Evolutionary conservation across 2,113 vertebrate species (phyloP).

Genomic region (Embiotoca jacksoni): DNA sequence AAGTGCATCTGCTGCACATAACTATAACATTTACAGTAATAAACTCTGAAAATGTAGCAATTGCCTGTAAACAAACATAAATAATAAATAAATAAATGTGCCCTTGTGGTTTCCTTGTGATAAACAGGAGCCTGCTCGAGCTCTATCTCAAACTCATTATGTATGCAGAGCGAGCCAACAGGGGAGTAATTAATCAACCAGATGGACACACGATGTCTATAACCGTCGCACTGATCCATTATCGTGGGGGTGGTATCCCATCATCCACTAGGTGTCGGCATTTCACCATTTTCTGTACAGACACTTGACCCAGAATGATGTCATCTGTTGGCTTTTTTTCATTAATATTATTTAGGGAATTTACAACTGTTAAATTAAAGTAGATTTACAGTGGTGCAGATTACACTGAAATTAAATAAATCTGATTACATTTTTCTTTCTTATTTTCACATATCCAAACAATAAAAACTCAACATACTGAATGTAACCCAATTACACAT

Average conservation of each 20-base stretch:
- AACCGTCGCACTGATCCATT: slow-evolving; percentile 12
- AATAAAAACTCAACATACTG: not conserved
- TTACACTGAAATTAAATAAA: not conserved
- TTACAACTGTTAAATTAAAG: not conserved
- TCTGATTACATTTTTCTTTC: not conserved
- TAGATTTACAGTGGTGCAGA: not conserved
- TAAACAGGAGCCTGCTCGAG: slow-evolving; percentile 15
- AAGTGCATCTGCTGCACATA: too few relatives aligned
- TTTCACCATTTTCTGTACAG: slow-evolving; percentile 23
- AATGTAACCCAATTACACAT: not conserved
- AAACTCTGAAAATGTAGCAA: not conserved
- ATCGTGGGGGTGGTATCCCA: not conserved
- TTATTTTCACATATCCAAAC: not conserved
- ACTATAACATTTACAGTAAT: not conserved
- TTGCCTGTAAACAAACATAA: not conserved
- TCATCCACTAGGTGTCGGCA: slow-evolving; percentile 74
- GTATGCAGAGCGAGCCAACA: slow-evolving; percentile 15
- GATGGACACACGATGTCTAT: slow-evolving; percentile 18
- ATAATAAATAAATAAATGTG: slow-evolving; percentile 8
- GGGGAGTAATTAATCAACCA: slow-evolving; percentile 49
- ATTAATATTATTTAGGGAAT: not conserved
- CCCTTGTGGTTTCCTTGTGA: slow-evolving; percentile 20
- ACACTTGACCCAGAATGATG: not conserved
- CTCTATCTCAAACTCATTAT: slow-evolving; percentile 47
- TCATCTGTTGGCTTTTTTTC: not conserved